Conservation (phyloP, 2,888 invertebrate genomes). For the Tipula confusa region DNA sequence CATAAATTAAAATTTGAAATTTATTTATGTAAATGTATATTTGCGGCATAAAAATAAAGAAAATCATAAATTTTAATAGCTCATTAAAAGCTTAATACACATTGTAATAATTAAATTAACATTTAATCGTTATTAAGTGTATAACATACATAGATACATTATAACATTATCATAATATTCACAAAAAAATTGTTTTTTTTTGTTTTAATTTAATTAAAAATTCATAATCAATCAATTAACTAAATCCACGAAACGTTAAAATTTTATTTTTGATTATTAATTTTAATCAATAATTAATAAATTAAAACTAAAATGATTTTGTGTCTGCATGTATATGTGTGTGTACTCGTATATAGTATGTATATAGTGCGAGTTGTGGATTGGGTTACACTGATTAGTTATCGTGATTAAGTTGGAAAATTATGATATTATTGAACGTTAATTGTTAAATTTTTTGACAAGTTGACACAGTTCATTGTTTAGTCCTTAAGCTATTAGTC, state of each 20-base stretch:
- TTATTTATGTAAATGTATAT: background rate
- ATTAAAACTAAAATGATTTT: background rate
- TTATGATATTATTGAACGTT: too few relatives aligned
- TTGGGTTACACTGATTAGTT: too few relatives aligned
- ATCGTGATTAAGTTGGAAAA: too few relatives aligned
- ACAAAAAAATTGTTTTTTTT: background rate
- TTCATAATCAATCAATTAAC: constrained; percentile 25
- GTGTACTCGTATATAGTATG: too few relatives aligned
- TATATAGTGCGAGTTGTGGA: too few relatives aligned
- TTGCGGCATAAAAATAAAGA: background rate
- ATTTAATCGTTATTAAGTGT: background rate
- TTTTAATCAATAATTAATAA: background rate
- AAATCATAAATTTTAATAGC: background rate
- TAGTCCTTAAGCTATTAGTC: too few relatives aligned
- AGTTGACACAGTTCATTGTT: too few relatives aligned
- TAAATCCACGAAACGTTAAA: constrained; percentile 3
- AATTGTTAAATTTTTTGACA: too few relatives aligned
- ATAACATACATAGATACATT: background rate
- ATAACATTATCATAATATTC: background rate
- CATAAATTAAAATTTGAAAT: background rate
- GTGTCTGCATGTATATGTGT: too few relatives aligned
- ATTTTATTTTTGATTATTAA: background rate
- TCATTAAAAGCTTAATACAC: background rate
- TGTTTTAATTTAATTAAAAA: background rate
- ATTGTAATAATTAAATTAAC: background rate